Evolutionary conservation across 2,797 vertebrate genomes (phyloP), one percentile per base, ranked within the genome.

Genomic region (Syndactyla subalaris): DNA sequence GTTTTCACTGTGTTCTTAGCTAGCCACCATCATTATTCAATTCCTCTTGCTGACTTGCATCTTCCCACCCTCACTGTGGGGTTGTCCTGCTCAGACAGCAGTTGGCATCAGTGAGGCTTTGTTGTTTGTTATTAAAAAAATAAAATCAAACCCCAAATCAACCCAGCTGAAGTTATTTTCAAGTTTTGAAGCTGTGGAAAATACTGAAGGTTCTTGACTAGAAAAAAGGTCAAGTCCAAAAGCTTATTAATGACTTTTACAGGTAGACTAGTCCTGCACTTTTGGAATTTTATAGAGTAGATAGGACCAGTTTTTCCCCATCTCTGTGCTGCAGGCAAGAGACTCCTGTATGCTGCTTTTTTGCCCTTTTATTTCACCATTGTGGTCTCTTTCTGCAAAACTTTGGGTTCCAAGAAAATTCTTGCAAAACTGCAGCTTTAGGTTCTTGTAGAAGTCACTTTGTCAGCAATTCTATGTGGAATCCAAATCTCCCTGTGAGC

Each of bases 31-130:
- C 90, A 80, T 96, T 96, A 96, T 93, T 96, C 96, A 96, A 94
- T 96, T 97, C 93, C 95, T 97, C 94, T 96, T 96, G 96, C 96
- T 96, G 94, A 94, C 92, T 94, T 86, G 85, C 85, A 78, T 84
- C 85, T 95, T 88, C 76, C 88, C 89, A 75, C 74, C 84, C 75
- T 88, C 76, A 90, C 3, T 88, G 91, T 88, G 93, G 70, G 93
- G 82, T 77, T 89, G 59, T 70, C 88, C 93, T 92, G 59, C 79
- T 84, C 73, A 75, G 73, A n/a, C 55, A 84, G 72, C 55, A 43
- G 22, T 52, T 84, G n/a, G n/a, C 22, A 46, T 23, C 36, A 9
- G 12, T 16, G 51, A 15, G 45, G 49, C 13, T 5, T 32, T 52
- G n/a, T 34, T 57, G 34, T 8, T 89, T 81, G 65, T 36, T 59